phyloP scores from a whole-genome alignment of 2,797 vertebrate species.

The Alca torda region DNA sequence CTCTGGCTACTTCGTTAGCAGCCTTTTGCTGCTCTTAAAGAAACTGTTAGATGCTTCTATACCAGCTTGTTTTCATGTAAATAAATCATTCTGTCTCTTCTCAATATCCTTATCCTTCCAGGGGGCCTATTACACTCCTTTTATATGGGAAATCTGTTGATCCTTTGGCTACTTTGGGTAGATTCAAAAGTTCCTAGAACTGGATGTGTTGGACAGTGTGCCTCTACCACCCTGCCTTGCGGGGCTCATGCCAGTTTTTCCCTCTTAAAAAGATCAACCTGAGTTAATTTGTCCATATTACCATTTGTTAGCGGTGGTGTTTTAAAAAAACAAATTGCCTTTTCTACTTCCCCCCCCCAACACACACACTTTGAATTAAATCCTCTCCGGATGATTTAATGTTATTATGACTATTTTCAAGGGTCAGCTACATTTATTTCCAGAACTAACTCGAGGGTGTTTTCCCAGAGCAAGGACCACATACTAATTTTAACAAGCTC shows the following conservation, averaged over 20 bases:
- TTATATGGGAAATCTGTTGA: neutral
- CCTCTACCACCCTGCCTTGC: rapidly evolving
- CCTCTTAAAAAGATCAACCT: neutral
- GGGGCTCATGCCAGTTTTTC: neutral
- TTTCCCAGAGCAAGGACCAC: conserved; percentile 42
- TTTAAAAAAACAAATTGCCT: neutral
- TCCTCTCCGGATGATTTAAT: conserved; percentile 51
- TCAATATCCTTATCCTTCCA: neutral
- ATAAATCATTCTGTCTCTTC: neutral
- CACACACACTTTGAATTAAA: conserved; percentile 33
- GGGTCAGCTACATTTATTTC: conserved; percentile 52
- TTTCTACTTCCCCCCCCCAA: neutral
- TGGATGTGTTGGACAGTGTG: neutral
- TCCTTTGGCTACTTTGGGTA: neutral
- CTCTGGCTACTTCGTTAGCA: neutral
- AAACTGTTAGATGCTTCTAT: neutral
- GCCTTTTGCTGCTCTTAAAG: neutral
- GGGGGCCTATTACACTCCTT: neutral
- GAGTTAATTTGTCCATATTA: neutral
- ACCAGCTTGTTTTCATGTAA: neutral
- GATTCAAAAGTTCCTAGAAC: neutral
- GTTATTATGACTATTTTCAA: conserved; percentile 59
- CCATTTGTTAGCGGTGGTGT: neutral
- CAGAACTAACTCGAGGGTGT: conserved; percentile 12
- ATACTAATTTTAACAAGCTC: conserved; percentile 37